Conservation (phyloP, 2,113 vertebrate species). For the Oxyruncus cristatus region DNA sequence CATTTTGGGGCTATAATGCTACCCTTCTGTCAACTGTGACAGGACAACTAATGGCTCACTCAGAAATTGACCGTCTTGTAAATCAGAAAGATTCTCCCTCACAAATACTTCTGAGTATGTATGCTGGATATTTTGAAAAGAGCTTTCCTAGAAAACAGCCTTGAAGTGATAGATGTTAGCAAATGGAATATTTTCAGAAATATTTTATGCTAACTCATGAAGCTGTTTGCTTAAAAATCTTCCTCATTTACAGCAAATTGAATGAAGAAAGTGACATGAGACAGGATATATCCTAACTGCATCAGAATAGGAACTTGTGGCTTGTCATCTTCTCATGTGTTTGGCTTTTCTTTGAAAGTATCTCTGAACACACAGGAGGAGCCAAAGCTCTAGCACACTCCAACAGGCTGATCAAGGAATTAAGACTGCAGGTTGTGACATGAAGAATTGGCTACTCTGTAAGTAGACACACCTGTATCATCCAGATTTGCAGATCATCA, state of each 20-base stretch:
- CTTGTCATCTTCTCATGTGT: neutral
- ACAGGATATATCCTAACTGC: neutral
- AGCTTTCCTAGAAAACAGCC: neutral
- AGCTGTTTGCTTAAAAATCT: neutral
- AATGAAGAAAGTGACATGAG: neutral
- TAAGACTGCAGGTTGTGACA: neutral
- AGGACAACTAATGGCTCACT: neutral
- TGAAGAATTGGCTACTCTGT: neutral
- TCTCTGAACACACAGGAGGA: neutral
- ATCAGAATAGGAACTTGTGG: neutral
- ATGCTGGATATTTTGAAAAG: neutral
- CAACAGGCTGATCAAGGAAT: neutral
- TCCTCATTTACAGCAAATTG: neutral
- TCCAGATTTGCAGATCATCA: neutral
- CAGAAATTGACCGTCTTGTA: neutral
- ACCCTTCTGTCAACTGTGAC: neutral
- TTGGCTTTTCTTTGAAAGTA: neutral
- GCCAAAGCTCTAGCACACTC: neutral
- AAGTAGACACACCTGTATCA: neutral
- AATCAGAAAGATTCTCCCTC: neutral
- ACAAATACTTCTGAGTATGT: neutral
- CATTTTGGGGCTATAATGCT: neutral
- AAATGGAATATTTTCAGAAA: neutral
- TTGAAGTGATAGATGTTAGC: neutral
- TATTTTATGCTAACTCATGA: neutral